phyloP scores from a whole-genome alignment of 2,113 vertebrate species.

The Smithornis capensis region DNA sequence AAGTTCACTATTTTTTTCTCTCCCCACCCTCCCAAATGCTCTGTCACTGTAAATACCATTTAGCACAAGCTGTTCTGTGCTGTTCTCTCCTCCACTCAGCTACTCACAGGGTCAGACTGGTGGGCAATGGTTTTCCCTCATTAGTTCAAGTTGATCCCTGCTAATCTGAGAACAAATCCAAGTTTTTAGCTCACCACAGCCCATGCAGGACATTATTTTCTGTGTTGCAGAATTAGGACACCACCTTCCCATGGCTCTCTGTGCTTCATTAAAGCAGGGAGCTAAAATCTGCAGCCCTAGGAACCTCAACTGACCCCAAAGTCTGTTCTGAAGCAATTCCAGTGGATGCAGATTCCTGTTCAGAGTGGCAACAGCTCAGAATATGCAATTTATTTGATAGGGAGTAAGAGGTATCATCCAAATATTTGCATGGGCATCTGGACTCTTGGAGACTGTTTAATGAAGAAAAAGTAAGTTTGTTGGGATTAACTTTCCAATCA shows the following conservation, averaged over 20 bases:
- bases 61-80: not conserved
- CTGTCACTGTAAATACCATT: not conserved
- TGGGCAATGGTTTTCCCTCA: not conserved
- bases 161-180: slow-evolving; percentile 22
- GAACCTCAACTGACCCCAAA: not conserved
- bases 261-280: not conserved
- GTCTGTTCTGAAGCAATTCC: not conserved
- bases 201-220: not conserved
- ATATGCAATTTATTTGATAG: not conserved
- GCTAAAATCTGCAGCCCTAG: not conserved
- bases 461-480: not conserved
- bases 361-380: not conserved
- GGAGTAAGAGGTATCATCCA: not conserved
- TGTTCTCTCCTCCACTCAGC: not conserved
- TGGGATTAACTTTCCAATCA: not conserved
- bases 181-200: not conserved
- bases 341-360: not conserved
- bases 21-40: not conserved
- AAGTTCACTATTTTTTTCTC: not conserved
- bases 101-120: not conserved
- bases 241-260: not conserved
- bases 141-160: slow-evolving; percentile 4
- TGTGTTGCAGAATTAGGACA: not conserved
- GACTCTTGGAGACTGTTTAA: not conserved
- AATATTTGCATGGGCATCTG: not conserved